Percentiles rank a stretch among this genome's conserved stretches.
phyloP scores from a whole-genome alignment of 2,113 vertebrate species.

The Takifugu flavidus region DNA sequence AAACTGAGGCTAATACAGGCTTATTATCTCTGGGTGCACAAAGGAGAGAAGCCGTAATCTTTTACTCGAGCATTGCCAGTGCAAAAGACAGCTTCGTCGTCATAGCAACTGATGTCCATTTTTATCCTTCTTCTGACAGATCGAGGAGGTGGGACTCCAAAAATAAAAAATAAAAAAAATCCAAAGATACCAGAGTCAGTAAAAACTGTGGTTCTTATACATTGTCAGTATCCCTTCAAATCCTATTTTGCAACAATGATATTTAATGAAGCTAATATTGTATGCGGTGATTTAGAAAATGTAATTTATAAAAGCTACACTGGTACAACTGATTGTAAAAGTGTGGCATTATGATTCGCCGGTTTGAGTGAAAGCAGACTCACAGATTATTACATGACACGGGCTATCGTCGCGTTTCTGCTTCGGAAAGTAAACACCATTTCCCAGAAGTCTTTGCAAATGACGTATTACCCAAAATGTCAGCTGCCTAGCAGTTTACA shows the following conservation, averaged over 20 bases:
- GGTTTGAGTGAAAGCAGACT: not conserved
- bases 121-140: conserved; percentile 39
- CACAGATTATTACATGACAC: conserved; percentile 3
- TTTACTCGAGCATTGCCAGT: conserved; percentile 29
- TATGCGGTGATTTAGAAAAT: no score
- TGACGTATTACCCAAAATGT: conserved; percentile 65
- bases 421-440: conserved; percentile 29
- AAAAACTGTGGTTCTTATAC: no score
- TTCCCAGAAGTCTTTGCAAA: conserved; percentile 49
- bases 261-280: no score
- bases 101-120: conserved; percentile 60
- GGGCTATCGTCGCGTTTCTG: not conserved
- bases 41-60: conserved; percentile 46
- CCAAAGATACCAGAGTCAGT: not conserved
- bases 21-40: conserved; percentile 44
- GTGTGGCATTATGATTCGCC: no score
- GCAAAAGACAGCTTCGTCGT: conserved; percentile 46
- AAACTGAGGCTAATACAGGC: conserved; percentile 20
- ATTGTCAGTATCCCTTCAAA: no score
- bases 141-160: conserved; percentile 46
- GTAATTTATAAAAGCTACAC: no score
- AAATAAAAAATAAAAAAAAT: not conserved
- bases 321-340: no score
- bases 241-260: no score
- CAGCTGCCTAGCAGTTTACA: conserved; percentile 40